phyloP scores from a whole-genome alignment of 53 echinoderm and acorn worm species.

The Holothuria leucospilota region DNA sequence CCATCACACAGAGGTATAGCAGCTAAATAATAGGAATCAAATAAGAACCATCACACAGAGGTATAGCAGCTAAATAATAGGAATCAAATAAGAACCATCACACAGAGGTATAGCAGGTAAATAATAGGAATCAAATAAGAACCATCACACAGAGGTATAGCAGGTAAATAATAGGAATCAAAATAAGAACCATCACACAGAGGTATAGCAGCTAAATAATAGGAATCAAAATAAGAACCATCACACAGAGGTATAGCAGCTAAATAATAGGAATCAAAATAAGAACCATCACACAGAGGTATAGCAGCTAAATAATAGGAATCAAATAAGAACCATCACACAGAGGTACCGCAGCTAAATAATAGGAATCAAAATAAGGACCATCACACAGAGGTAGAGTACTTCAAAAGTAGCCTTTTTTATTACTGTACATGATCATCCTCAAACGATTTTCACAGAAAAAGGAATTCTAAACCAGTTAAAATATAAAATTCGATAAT shows the following conservation, averaged over 20 bases:
- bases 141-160: no score
- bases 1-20: no score
- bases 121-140: background rate
- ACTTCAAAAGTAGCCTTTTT: no score
- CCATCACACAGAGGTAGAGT: no score
- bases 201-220: constrained; percentile 50
- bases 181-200: no score
- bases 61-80: constrained; percentile 53
- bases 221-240: background rate
- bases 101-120: constrained; percentile 39
- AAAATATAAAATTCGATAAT: no score
- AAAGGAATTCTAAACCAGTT: no score
- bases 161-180: constrained; percentile 49
- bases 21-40: constrained; percentile 51
- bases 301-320: constrained; percentile 54
- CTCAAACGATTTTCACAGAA: no score
- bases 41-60: no score
- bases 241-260: constrained; percentile 22
- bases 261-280: constrained; percentile 3
- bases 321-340: background rate
- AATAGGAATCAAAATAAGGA: background rate
- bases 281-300: no score
- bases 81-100: background rate
- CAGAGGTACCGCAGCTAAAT: constrained; percentile 40
- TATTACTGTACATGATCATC: no score